These are phyloP conservation scores for Aplysina aerophoba DNA, from an alignment of 37 sponge, comb jelly and placozoan genomes.

Conservation along the genomic window DNA sequence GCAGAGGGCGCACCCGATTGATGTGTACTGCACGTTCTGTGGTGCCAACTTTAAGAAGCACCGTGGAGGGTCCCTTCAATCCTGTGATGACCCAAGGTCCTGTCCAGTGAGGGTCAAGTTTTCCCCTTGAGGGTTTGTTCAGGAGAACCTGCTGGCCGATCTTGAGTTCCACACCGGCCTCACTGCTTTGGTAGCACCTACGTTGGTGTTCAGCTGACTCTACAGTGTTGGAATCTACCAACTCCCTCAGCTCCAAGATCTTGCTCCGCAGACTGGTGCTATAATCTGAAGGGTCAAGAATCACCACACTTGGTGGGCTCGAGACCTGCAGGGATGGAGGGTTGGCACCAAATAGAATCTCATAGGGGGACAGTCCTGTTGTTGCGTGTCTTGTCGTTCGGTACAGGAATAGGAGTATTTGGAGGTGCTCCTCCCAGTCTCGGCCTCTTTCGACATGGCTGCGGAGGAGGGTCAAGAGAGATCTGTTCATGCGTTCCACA, in stretches of 20 bases:
- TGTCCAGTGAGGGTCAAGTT: conserved; percentile 9
- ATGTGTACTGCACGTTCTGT: not conserved
- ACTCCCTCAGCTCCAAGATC: not conserved
- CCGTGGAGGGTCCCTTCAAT: not conserved
- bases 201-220: not conserved
- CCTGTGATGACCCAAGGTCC: conserved; percentile 1
- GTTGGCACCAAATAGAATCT: conserved; percentile 24
- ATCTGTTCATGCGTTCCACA: conserved; percentile 15
- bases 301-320: not conserved
- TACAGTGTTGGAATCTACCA: conserved; percentile 1
- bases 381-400: conserved; percentile 17
- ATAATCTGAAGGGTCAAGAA: conserved; percentile 10
- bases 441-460: not conserved
- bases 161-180: not conserved
- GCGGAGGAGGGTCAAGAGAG: not conserved
- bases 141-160: not conserved
- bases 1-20: conserved; percentile 10
- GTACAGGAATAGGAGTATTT: conserved; percentile 21
- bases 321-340: not conserved
- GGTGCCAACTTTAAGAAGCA: not conserved
- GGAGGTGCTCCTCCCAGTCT: conserved; percentile 19
- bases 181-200: not conserved
- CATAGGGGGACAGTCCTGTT: conserved; percentile 30
- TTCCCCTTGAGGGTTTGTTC: not conserved
- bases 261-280: not conserved